Base-by-base conservation (phyloP, 2,797 vertebrate species). In the Helostoma temminkii region DNA sequence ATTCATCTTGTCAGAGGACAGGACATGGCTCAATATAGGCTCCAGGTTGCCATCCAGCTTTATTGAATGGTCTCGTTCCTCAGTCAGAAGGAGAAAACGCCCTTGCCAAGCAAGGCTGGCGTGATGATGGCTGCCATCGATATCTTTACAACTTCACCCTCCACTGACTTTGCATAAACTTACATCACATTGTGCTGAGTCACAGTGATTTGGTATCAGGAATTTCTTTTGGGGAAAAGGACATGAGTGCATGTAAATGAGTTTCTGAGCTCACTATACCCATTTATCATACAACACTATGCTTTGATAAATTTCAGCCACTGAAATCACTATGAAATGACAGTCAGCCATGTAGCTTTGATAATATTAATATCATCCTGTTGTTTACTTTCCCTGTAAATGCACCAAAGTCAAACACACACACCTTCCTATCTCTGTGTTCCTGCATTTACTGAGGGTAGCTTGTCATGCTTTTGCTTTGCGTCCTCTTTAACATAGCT, bases 71-170 rank as follows among this genome's bases (percentile, higher is more conserved):
- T 46, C 71, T 74, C 64, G 69, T 41, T 79, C 58, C 63, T 68
- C 50, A 37, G 39, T 65, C 43, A 18, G 70, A 42, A 42, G 71
- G 60, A 62, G 52, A 72, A 62, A 77, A 67, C 15, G 67, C 58
- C 84, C 82, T 84, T 88, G 87, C 85, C 85, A 90, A 88, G 74
- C 18, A 34, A 78, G 71, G 69, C 75, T 76, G 72, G 69, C 19
- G 18, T 10, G n/a, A 42, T 66, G 83, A 78, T 25, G 60, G 69
- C 47, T 37, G 45, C 66, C 36, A 45, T 59, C 10, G 74, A 87
- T 77, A 83, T 89, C 71, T 90, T 93, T 87, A 89, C 75, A 67
- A 70, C 85, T 76, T 85, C 76, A 81, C 66, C 80, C 83, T 79
- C 78, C 71, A 53, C 68, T 64, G 83, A 83, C 65, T 86, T 81